Evolutionary conservation across 2,113 vertebrate genomes (phyloP).

Genomic region (Chloropsis hardwickii): DNA sequence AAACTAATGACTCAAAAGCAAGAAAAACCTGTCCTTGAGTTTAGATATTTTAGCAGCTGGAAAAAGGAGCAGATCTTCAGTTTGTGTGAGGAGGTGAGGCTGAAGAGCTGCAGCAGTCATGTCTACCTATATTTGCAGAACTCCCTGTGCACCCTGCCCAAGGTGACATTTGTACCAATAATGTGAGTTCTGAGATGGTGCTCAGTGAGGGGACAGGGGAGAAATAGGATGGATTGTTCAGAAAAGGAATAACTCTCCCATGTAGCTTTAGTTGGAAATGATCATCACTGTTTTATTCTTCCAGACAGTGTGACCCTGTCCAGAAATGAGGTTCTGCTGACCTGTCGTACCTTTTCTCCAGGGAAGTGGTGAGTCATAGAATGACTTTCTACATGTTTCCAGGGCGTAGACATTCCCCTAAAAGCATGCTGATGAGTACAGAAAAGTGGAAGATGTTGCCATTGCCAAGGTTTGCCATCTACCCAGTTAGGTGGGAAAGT

Average conservation of each 20-base stretch:
- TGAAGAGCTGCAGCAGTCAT: not conserved
- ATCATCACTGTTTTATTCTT: not conserved
- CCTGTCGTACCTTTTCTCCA: not conserved
- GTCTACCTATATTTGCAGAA: not conserved
- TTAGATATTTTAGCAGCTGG: not conserved
- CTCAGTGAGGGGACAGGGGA: not conserved
- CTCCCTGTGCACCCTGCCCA: not conserved
- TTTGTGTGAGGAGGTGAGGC: not conserved
- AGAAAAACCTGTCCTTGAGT: not conserved
- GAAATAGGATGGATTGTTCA: not conserved
- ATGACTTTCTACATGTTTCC: not conserved
- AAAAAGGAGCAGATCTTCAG: not conserved
- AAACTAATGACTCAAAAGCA: not conserved
- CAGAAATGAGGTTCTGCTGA: not conserved
- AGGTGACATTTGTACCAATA: not conserved
- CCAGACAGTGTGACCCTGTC: not conserved
- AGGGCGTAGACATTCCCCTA: not conserved
- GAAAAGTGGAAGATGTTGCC: not conserved
- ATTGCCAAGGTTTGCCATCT: not conserved
- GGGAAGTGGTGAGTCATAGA: not conserved
- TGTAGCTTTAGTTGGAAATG: not conserved
- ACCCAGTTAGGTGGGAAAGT: not conserved
- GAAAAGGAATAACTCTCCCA: not conserved
- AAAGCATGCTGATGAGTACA: not conserved
- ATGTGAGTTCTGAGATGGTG: not conserved